Evolutionary conservation across 2,888 invertebrate species (phyloP).

Genomic region (Lasius platythorax): DNA sequence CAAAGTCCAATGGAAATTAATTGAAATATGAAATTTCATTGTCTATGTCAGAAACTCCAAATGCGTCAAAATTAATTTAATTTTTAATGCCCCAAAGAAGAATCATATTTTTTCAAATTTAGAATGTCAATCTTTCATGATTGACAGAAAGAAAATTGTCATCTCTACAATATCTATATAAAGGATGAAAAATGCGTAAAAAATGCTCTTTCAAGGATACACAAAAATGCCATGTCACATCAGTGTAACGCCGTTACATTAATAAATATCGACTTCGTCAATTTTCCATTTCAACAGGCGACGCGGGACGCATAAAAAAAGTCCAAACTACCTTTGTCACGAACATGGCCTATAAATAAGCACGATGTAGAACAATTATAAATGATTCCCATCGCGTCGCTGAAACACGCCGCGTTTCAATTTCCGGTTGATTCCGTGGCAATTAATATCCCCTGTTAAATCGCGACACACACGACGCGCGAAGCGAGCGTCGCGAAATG

Average conservation of each 20-base stretch:
- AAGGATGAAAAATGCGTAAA: conserved; percentile 14
- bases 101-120: background rate
- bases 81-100: background rate
- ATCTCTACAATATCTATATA: background rate
- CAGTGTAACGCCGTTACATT: conserved; percentile 2
- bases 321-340: background rate
- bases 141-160: background rate
- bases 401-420: conserved; percentile 44
- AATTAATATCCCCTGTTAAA: conserved; percentile 44
- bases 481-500: background rate
- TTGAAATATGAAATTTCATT: background rate
- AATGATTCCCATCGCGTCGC: conserved; percentile 46
- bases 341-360: conserved; percentile 36
- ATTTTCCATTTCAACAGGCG: conserved; percentile 12
- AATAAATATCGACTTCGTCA: conserved; percentile 41
- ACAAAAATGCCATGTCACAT: background rate
- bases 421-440: conserved; percentile 46
- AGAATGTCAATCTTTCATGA: background rate
- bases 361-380: conserved; percentile 38
- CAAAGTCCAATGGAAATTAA: background rate
- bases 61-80: background rate
- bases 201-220: background rate
- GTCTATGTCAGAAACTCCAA: background rate
- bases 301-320: conserved; percentile 30
- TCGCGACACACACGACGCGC: conserved; percentile 19